Percentiles rank a stretch among this genome's conserved stretches.
Evolutionary conservation across 2,888 invertebrate species (phyloP).

Genomic region (Lepidocyrtinus sp.): DNA sequence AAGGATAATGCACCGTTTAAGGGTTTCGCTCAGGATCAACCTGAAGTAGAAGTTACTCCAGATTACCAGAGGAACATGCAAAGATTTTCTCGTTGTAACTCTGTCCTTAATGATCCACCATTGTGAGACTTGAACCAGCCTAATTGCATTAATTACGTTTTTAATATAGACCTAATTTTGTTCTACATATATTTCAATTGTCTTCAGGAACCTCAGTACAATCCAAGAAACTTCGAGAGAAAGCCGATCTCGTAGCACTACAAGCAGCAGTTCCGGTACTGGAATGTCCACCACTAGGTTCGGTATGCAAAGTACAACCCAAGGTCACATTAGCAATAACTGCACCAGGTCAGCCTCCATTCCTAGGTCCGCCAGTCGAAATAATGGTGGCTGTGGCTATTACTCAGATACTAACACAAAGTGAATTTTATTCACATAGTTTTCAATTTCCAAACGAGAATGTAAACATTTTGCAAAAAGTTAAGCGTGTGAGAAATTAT

Average conservation of each 20-base stretch:
- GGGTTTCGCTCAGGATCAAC: background rate
- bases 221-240: constrained; percentile 69
- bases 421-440: no score
- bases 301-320: constrained; percentile 30
- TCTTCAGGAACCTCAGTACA: constrained; percentile 63
- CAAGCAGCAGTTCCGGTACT: constrained; percentile 61
- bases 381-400: constrained; percentile 25
- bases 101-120: constrained; percentile 33
- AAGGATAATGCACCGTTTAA: background rate
- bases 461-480: no score
- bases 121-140: no score
- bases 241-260: constrained; percentile 63
- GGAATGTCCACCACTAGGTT: constrained; percentile 48
- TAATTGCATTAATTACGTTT: no score
- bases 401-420: constrained; percentile 41
- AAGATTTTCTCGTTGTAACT: constrained; percentile 21
- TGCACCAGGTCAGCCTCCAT: constrained; percentile 41
- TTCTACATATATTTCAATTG: no score
- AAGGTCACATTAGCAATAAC: constrained; percentile 10
- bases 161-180: no score
- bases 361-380: constrained; percentile 26
- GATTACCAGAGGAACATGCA: background rate
- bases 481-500: no score
- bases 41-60: background rate
- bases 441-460: no score